Conservation (phyloP, 2,113 vertebrate genomes). For the Rhinoderma darwinii region DNA sequence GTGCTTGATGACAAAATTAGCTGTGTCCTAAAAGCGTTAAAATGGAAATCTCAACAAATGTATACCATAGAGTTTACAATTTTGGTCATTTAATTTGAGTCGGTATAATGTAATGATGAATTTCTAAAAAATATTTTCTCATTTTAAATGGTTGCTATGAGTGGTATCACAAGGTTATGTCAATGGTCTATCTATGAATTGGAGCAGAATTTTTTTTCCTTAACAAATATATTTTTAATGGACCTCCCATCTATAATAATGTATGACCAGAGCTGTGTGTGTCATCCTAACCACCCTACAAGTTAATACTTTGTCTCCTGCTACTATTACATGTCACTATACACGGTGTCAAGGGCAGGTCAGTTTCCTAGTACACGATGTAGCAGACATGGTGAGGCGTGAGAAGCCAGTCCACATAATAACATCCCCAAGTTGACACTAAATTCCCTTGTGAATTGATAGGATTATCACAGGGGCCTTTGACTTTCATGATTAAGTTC, state of each 20-base stretch:
- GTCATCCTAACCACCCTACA: constrained; percentile 23
- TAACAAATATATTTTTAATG: not conserved
- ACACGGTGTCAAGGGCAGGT: constrained; percentile 36
- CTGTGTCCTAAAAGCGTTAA: no score
- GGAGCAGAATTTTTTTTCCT: no score
- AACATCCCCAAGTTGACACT: not conserved
- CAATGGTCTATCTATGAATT: not conserved
- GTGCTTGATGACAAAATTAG: no score
- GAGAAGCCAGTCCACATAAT: not conserved
- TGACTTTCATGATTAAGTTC: not conserved
- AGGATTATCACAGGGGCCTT: not conserved
- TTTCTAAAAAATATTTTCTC: no score
- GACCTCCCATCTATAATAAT: not conserved
- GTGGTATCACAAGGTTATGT: not conserved
- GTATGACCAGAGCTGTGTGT: not conserved
- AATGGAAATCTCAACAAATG: no score
- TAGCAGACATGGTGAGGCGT: constrained; percentile 1
- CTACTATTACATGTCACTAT: constrained; percentile 47
- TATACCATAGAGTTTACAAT: no score
- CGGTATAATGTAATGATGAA: no score
- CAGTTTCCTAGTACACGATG: constrained; percentile 22
- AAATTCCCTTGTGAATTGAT: not conserved
- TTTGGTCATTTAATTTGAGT: no score
- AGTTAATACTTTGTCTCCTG: constrained; percentile 26
- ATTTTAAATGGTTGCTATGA: no score